Conservation (phyloP, 2,797 vertebrate species). For the Pseudomugil gertrudae region DNA sequence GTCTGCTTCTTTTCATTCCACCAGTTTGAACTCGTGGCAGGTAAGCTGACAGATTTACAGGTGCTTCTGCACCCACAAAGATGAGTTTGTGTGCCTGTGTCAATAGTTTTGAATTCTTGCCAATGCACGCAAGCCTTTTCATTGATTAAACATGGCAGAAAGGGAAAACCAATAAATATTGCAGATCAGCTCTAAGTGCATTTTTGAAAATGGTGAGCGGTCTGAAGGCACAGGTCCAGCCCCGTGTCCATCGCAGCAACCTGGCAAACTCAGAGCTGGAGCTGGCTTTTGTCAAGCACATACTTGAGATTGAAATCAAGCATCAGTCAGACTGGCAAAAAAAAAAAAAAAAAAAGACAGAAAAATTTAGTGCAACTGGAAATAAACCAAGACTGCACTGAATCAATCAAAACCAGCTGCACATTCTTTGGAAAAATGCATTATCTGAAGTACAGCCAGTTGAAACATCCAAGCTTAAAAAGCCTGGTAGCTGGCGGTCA, state of each 20-base stretch:
- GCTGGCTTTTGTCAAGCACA: neutral
- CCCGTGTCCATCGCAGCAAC: conserved; percentile 4
- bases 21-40: conserved; percentile 60
- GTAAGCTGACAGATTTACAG: conserved; percentile 76
- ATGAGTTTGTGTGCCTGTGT: conserved; percentile 52
- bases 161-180: conserved; percentile 71
- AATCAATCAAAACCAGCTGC: conserved; percentile 1
- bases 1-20: conserved; percentile 51
- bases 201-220: conserved; percentile 51
- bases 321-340: neutral
- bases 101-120: conserved; percentile 64
- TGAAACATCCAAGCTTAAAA: neutral
- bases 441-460: neutral
- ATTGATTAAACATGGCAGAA: conserved; percentile 76
- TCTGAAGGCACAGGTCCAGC: conserved; percentile 44
- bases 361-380: conserved; percentile 3
- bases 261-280: conserved; percentile 25
- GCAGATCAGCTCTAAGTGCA: conserved; percentile 63
- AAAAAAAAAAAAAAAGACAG: conserved; percentile 20
- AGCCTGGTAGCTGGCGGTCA: neutral
- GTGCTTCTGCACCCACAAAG: conserved; percentile 56
- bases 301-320: conserved; percentile 22
- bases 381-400: conserved; percentile 7
- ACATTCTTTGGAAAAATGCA: neutral
- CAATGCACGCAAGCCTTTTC: conserved; percentile 60